phyloP scores from a whole-genome alignment of 2,797 vertebrate species.

The Coregonus ussuriensis region DNA sequence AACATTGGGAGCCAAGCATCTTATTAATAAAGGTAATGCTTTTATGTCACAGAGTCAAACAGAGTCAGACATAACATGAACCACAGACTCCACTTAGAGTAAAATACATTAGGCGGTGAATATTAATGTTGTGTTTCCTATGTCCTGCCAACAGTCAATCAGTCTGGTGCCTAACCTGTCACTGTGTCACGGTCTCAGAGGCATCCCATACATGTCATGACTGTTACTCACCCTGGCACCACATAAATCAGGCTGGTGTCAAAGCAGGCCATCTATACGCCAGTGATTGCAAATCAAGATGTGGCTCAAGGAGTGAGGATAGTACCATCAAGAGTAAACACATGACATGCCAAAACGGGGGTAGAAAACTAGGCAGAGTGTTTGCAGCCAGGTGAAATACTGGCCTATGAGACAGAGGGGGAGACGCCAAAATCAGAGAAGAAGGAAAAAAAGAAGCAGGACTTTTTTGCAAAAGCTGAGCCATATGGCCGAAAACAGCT shows the following conservation, averaged over 20 bases:
- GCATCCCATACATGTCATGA: background rate
- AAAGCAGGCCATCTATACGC: conserved; percentile 31
- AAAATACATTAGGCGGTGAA: background rate
- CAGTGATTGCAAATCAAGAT: conserved; percentile 43
- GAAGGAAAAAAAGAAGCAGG: background rate
- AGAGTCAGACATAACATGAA: background rate
- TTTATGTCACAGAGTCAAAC: background rate
- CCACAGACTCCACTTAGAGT: conserved; percentile 1
- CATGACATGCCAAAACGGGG: conserved; percentile 26
- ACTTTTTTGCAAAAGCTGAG: conserved; percentile 13
- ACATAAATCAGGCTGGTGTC: conserved; percentile 26
- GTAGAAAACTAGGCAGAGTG: conserved; percentile 17
- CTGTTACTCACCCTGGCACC: conserved; percentile 17
- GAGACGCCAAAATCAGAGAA: background rate
- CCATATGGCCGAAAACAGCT: conserved; percentile 2
- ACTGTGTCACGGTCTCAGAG: background rate
- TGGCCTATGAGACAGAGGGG: background rate
- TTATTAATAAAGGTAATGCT: background rate
- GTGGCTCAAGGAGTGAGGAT: conserved; percentile 4
- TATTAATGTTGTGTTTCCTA: conserved; percentile 20
- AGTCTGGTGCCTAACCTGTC: conserved; percentile 36
- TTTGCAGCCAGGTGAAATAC: conserved; percentile 31
- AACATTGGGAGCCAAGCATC: background rate
- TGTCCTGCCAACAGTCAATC: conserved; percentile 30
- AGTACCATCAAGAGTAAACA: conserved; percentile 36